Evolutionary conservation across 2,888 invertebrate genomes (phyloP), one percentile per base, ranked within the genome.

Genomic region (Philereme transversata): DNA sequence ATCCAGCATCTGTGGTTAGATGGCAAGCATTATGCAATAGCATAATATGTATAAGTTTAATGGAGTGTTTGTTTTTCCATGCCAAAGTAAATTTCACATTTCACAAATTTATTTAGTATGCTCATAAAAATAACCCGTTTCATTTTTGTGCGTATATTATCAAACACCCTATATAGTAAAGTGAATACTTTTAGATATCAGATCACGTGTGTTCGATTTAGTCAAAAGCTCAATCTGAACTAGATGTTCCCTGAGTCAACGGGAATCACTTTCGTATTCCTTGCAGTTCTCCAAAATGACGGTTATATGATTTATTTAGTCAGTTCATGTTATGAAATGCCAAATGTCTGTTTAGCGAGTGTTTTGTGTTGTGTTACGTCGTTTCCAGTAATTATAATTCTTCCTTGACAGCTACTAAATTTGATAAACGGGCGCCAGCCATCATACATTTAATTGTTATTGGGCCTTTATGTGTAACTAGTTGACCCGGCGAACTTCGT

Each of bases 201-300:
- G n/a, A 56, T 55, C 64, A 61, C 55, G 60, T 64, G n/a, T 59
- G 35, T 38, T 60, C 49, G 57, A 61, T 64, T 60, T 60, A 56
- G 54, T 55, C 54, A 46, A 51, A 63, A 45, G 45, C 49, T 54
- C 49, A 58, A 60, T 58, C 55, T 36, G 43, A 50, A 41, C 58
- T 59, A 67, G 64, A 63, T 57, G 59, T 55, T 62, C 41, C n/a
- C 7, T n/a, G 33, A 36, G 56, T 38, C 49, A 35, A 52, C 52
- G 49, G 51, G 51, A 46, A 58, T 35, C 52, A 52, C 48, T 62
- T 61, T 44, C 22, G 45, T 63, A 60, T 63, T 68, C 54, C 57
- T 56, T 59, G 53, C 35, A 43, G 36, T 49, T 10, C 57, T 56
- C 51, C 35, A n/a, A 54, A 64, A 60, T 59, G 9, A 53, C 36